Evolutionary conservation across 2,797 vertebrate genomes (phyloP), one percentile per base, ranked within the genome.

Genomic region (Poecilia velifera): DNA sequence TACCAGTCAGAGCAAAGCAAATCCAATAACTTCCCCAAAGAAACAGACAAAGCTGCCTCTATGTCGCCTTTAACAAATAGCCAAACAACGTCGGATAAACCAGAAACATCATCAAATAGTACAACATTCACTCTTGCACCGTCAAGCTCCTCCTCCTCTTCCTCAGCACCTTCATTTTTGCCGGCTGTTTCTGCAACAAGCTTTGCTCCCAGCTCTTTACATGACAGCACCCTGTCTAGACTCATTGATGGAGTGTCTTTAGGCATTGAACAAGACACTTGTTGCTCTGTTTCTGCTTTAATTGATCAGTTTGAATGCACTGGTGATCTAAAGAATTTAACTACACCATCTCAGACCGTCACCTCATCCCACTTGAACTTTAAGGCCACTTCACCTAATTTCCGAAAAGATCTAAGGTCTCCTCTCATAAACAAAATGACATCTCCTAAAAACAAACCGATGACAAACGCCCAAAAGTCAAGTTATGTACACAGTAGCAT

Each of bases 211-310:
- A 78, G 74, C 49, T 91, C 95, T 83, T 88, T 97, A 71, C 95
- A 97, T 53, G 97, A 98, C 83, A 96, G 96, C 89, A 94, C 96
- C 59, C 95, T 99, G 85, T 99, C 98, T 82, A 95, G 94, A 86
- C 97, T 99, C 39, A 98, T 99, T 81, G 97, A 98, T 73, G 96
- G 96, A 1, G 96, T 98, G 28, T 97, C 97, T 31, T 90, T 98
- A 49, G 91, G 89, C 2, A 95, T 95, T 1, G 96, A 96, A 74
- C 94, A 94, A 0, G 97, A 98, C 86, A 92, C 96, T 0, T 95
- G 95, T 76, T 97, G 96, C 0, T 95, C 97, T 31, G 94, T 99
- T 88, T 99, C 98, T 0, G 97, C 95, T 73, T 89, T 99, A 77
- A 97, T 99, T 28, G 91, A 95, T 80, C 96, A 97, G 72, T 92